Base-by-base conservation (phyloP, 1,140 invertebrate species). In the Grapholita molesta region DNA sequence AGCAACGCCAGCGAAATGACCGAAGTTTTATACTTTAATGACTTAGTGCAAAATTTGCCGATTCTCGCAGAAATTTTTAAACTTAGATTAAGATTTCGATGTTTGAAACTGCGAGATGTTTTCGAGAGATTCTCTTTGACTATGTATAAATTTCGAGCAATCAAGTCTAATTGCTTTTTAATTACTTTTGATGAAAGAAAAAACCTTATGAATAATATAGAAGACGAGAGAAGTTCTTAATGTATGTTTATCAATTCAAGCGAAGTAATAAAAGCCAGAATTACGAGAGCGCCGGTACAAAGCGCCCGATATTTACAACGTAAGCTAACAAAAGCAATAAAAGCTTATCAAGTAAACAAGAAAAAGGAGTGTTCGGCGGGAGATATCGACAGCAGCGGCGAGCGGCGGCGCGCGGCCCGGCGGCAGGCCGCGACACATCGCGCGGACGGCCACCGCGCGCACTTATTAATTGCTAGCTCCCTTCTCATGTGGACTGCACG, bases 11-110 rank as follows among this genome's bases (percentile, higher is more conserved):
- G 79, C 81, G 83, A 91, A 91, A 91, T 91, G 88, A 90, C 87
- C 85, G 86, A 91, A 91, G 84, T 91, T 91, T 91, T 88, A 90
- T 89, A 90, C 88, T 91, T 91, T 91, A 90, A 91, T 90, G 89
- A 91, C 89, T 91, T 91, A 91, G 89, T 91, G 86, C 86, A 89
- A 91, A 91, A 90, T 91, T 91, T 81, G 89, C 87, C 85, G 89
- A 91, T 91, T 89, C 83, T 80, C 86, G 77, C 80, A 90, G 83
- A 91, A 91, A 89, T 87, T 91, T 61, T 90, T 91, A 91, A 91
- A 91, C 89, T 91, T 91, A 91, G 89, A 91, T 91, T 91, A 90
- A 90, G 88, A 89, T 90, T 91, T 86, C 78, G 82, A 87, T 81
- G 86, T 89, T 88, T 84, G 78, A 88, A 88, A 86, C 79, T 84